Conservation (phyloP, 2,113 vertebrate genomes). For the Pelmatolapia mariae region DNA sequence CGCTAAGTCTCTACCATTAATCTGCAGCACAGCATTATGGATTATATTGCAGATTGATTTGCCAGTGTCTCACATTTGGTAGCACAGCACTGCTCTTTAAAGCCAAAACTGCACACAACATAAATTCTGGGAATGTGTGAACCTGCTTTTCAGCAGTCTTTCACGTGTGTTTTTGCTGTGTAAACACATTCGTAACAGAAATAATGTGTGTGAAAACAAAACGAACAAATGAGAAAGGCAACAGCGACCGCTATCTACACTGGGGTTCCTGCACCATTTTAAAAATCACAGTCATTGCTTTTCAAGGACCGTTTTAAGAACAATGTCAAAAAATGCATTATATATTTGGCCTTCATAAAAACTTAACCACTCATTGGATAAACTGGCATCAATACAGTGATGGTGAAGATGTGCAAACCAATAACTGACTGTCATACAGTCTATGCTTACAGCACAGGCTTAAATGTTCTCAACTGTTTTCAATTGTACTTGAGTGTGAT, state of each 20-base stretch:
- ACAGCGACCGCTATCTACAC: background rate
- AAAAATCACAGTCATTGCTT: background rate
- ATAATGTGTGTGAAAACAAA: background rate
- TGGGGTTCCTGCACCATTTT: background rate
- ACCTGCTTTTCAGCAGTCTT: background rate
- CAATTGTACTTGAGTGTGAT: background rate
- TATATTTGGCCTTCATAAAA: background rate
- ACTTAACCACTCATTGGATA: background rate
- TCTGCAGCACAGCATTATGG: background rate
- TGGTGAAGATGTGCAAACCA: background rate
- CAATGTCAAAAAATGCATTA: background rate
- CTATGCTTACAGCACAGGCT: background rate
- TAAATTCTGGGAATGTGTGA: background rate
- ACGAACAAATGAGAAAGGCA: background rate
- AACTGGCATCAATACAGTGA: background rate
- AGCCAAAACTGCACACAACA: background rate
- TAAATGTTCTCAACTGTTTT: background rate
- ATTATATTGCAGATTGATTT: background rate
- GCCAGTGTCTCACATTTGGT: background rate
- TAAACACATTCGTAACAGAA: background rate
- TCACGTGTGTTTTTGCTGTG: background rate
- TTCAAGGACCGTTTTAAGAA: background rate
- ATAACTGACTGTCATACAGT: background rate
- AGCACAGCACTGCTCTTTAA: background rate
- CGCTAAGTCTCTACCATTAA: background rate